Evolutionary conservation across 2,113 vertebrate genomes (phyloP).

Genomic region (Mesoclemmys tuberculata): DNA sequence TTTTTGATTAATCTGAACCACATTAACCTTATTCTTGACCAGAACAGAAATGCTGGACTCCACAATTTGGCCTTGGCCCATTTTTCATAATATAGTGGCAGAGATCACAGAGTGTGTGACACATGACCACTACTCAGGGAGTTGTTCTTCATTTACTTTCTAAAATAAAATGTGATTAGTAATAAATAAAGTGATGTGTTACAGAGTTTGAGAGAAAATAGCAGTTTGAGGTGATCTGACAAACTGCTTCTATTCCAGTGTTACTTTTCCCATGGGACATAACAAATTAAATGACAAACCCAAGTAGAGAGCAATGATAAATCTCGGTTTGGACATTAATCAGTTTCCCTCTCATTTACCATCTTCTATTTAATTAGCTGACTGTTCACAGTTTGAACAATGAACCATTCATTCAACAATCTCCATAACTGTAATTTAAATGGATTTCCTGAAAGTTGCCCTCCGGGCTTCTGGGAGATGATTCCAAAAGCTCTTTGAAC

Average conservation of each 20-base stretch:
- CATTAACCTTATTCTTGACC: neutral
- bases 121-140: slow-evolving; percentile 30
- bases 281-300: slow-evolving; percentile 52
- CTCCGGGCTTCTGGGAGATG: slow-evolving; percentile 43
- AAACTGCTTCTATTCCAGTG: slow-evolving; percentile 36
- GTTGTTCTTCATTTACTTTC: slow-evolving; percentile 43
- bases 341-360: slow-evolving; percentile 63
- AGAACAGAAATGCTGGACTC: neutral
- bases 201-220: slow-evolving; percentile 21
- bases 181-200: slow-evolving; percentile 48
- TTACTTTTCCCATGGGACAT: slow-evolving; percentile 38
- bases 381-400: slow-evolving; percentile 66
- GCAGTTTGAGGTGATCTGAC: slow-evolving; percentile 44
- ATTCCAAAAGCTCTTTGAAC: slow-evolving; percentile 38
- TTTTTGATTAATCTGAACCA: neutral
- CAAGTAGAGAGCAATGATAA: slow-evolving; percentile 41
- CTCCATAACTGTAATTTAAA: slow-evolving; percentile 68
- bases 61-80: neutral
- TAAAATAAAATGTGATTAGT: slow-evolving; percentile 59
- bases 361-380: slow-evolving; percentile 71
- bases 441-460: slow-evolving; percentile 61
- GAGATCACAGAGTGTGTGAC: neutral
- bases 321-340: slow-evolving; percentile 47
- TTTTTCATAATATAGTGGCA: neutral
- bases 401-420: slow-evolving; percentile 60